Base-by-base conservation (phyloP, 1,140 invertebrate genomes). In the Drosophila orena region DNA sequence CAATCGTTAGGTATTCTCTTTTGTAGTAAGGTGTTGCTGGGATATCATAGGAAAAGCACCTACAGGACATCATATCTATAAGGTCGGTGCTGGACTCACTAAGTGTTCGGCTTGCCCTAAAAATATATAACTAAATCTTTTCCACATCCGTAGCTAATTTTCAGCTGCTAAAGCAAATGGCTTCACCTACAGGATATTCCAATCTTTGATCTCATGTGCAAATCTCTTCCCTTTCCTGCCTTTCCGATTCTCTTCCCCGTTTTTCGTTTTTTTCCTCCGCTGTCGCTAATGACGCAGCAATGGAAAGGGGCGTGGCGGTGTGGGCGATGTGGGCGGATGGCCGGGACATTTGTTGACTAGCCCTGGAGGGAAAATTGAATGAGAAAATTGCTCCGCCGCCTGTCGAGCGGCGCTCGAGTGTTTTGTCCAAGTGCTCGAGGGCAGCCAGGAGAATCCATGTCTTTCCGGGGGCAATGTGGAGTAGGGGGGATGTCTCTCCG, bases 351-450 rank as follows among this genome's bases (percentile, higher is more conserved):
- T 84, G 80, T 79, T 84, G 80, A 84, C 81, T 86, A 61, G 77
- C 78, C 78, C 78, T 76, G 54, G 60, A 81, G 81, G 58, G 37
- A 88, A 75, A 86, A 79, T 86, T 74, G 74, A 58, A 81, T 56
- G 37, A 30, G 47, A 83, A 69, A 74, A 62, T 68, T 54, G 40
- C 60, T 42, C 50, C 46, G 38, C 55, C 34, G 72, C 55, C 77
- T 65, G 64, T 60, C 50, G 56, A 71, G 78, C 56, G 60, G 54
- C 59, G 64, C 78, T 49, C 62, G 65, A 86, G 83, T 75, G 64
- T 71, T 66, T 59, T 78, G 62, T 77, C 62, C 77, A 73, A 86
- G 77, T 77, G 81, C 81, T 81, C 81, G 65, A 74, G 81, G 81
- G 24, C 12, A 14, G 7, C 1, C 8, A 4, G 27, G 40, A 34